A percentile compares a stretch with the other conserved stretches of the same genome.
Conservation (phyloP, 2,888 invertebrate species). For the Pyrrhia umbra region DNA sequence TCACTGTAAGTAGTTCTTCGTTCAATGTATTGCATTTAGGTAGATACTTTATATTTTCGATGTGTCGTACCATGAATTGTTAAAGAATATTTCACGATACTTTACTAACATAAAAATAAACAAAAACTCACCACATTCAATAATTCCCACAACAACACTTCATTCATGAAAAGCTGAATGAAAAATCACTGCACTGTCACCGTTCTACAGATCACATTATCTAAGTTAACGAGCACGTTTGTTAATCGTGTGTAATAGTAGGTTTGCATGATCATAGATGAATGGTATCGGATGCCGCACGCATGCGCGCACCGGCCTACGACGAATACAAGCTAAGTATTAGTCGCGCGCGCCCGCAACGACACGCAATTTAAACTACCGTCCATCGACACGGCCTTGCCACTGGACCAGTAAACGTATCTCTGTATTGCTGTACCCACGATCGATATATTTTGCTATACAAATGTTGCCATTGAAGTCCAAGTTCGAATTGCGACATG, state of each 20-base stretch:
- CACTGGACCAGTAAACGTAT: constrained; percentile 64
- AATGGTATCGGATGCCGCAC: constrained; percentile 58
- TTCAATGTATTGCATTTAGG: too few species aligned
- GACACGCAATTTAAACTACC: constrained; percentile 73
- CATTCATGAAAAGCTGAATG: constrained; percentile 34
- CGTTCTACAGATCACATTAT: constrained; percentile 26
- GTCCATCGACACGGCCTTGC: constrained; percentile 71
- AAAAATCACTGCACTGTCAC: constrained; percentile 48
- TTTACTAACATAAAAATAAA: background rate
- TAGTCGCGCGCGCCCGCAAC: constrained; percentile 69
- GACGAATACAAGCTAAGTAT: constrained; percentile 56
- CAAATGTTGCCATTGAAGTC: constrained; percentile 45
- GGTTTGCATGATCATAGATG: constrained; percentile 47
- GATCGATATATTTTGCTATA: constrained; percentile 49
- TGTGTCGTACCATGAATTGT: too few species aligned
- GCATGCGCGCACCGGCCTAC: constrained; percentile 59
- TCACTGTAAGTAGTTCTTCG: too few species aligned
- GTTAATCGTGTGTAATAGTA: constrained; percentile 37
- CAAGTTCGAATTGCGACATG: constrained; percentile 56
- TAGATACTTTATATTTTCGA: too few species aligned
- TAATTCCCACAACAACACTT: constrained; percentile 26
- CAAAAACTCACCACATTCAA: constrained; percentile 50
- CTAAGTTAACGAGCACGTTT: constrained; percentile 35
- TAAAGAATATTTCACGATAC: too few species aligned
- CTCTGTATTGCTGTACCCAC: constrained; percentile 36